These are phyloP conservation scores for Drosophila nr. fundita DNA, from an alignment of 2,888 invertebrate genomes.

Conservation along the genomic window DNA sequence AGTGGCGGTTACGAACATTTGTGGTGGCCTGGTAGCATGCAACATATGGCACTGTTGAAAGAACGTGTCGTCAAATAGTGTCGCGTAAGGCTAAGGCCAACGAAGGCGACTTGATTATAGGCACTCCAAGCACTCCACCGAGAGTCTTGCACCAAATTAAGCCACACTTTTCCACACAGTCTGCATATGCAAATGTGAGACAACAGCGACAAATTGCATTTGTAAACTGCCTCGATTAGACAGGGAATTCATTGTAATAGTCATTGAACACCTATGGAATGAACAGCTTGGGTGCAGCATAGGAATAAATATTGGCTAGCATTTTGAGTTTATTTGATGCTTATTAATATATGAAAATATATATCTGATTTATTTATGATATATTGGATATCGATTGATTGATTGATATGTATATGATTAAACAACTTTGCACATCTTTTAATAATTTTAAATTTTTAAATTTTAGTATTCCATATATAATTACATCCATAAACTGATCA, in stretches of 20 bases:
- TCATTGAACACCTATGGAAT: not conserved
- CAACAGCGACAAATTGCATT: not conserved
- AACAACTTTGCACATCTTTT: not conserved
- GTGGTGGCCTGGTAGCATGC: conserved; percentile 22
- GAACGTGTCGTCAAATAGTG: conserved; percentile 44
- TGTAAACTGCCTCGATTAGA: not conserved
- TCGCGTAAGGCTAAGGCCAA: conserved; percentile 29
- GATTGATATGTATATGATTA: not conserved
- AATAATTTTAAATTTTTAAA: not conserved
- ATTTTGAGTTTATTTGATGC: no score
- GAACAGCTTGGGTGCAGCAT: not conserved
- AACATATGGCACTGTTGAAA: conserved; percentile 30
- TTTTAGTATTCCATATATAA: not conserved
- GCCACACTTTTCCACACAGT: conserved; percentile 3
- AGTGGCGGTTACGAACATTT: conserved; percentile 44
- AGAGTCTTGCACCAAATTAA: conserved; percentile 23
- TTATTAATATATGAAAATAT: no score
- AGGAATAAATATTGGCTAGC: not conserved
- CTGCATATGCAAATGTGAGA: not conserved
- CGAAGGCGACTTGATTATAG: conserved; percentile 40
- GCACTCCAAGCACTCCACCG: not conserved
- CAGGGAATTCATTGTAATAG: not conserved
- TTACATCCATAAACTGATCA: not conserved
- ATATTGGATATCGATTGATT: not conserved
- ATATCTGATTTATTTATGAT: no score